phyloP scores from a whole-genome alignment of 1,140 invertebrate genomes.

The Drosophila tsacasi region DNA sequence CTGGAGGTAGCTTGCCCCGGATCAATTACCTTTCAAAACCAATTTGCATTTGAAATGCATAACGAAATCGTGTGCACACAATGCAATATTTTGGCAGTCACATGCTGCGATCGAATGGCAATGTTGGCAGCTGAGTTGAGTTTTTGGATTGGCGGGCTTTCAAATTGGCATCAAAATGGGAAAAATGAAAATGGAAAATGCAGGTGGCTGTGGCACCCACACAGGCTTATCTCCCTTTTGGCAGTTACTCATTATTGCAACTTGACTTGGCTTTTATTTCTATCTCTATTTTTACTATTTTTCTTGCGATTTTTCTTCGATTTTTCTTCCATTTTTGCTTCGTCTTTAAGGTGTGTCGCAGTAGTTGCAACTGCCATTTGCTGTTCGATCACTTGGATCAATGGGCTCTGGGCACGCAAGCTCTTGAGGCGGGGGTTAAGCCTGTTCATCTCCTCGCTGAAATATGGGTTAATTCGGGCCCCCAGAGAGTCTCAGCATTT shows the following conservation, averaged over 20 bases:
- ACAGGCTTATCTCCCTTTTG: slow-evolving; percentile 60
- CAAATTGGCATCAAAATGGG: slow-evolving; percentile 47
- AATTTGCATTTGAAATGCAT: slow-evolving; percentile 83
- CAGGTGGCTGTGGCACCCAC: slow-evolving; percentile 77
- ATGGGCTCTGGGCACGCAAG: slow-evolving; percentile 55
- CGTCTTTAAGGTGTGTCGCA: slow-evolving; percentile 60
- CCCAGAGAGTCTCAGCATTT: slow-evolving; percentile 36
- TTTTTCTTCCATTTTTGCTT: slow-evolving; percentile 5
- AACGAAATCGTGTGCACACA: slow-evolving; percentile 76
- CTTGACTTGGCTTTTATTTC: slow-evolving; percentile 26
- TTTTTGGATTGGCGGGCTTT: slow-evolving; percentile 75
- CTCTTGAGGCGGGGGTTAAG: slow-evolving; percentile 26
- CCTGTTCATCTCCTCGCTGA: slow-evolving; percentile 28
- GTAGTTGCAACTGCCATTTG: slow-evolving; percentile 70
- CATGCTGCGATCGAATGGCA: slow-evolving; percentile 31
- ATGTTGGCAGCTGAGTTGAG: slow-evolving; percentile 37
- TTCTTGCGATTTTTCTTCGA: slow-evolving; percentile 1
- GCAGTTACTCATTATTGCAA: slow-evolving; percentile 69
- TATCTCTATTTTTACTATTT: slow-evolving; percentile 5
- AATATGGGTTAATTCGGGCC: slow-evolving; percentile 75
- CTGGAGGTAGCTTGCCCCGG: slow-evolving; percentile 20
- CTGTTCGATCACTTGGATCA: slow-evolving; percentile 72
- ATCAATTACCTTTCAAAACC: slow-evolving; percentile 81
- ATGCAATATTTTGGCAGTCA: slow-evolving; percentile 61
- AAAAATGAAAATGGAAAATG: slow-evolving; percentile 49